A percentile compares a stretch with the other conserved stretches of the same genome.
Evolutionary conservation across 2,888 invertebrate genomes (phyloP).

Genomic region (Pyrrhia umbra): DNA sequence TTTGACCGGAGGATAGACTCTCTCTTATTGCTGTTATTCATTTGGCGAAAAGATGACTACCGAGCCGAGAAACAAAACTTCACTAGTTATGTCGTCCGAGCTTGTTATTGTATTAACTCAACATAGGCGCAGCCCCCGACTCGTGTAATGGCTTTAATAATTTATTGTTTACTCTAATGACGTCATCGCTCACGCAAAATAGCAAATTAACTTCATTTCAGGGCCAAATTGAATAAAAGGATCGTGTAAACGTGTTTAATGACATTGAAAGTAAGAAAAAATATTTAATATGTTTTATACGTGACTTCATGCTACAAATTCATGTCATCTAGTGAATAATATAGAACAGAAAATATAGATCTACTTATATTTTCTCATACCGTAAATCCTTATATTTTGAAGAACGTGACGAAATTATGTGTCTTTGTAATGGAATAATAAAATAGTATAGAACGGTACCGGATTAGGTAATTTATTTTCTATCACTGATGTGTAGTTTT

Average conservation of each 20-base stretch:
- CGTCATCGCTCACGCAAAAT: slow-evolving; percentile 60
- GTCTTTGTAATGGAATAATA: slow-evolving; percentile 38
- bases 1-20: slow-evolving; percentile 69
- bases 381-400: slow-evolving; percentile 11
- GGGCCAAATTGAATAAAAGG: slow-evolving; percentile 49
- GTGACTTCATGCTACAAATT: slow-evolving; percentile 20
- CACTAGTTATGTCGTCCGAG: slow-evolving; percentile 77
- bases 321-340: slow-evolving; percentile 11
- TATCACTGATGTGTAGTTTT: slow-evolving; percentile 11
- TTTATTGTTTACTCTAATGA: slow-evolving; percentile 61
- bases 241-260: slow-evolving; percentile 33
- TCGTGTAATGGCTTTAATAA: slow-evolving; percentile 55
- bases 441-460: slow-evolving; percentile 50
- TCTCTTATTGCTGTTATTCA: slow-evolving; percentile 84
- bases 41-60: slow-evolving; percentile 80
- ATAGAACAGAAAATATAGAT: slow-evolving; percentile 22
- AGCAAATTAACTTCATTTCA: slow-evolving; percentile 56
- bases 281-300: slow-evolving; percentile 11
- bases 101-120: slow-evolving; percentile 75
- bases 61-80: slow-evolving; percentile 82
- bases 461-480: slow-evolving; percentile 21
- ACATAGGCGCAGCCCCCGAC: slow-evolving; percentile 27
- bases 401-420: slow-evolving; percentile 29
- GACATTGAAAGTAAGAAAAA: slow-evolving; percentile 19
- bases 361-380: slow-evolving; percentile 11